These are phyloP conservation scores for Procambarus virginalis DNA, from an alignment of 1,140 invertebrate genomes.

Conservation along the genomic window DNA sequence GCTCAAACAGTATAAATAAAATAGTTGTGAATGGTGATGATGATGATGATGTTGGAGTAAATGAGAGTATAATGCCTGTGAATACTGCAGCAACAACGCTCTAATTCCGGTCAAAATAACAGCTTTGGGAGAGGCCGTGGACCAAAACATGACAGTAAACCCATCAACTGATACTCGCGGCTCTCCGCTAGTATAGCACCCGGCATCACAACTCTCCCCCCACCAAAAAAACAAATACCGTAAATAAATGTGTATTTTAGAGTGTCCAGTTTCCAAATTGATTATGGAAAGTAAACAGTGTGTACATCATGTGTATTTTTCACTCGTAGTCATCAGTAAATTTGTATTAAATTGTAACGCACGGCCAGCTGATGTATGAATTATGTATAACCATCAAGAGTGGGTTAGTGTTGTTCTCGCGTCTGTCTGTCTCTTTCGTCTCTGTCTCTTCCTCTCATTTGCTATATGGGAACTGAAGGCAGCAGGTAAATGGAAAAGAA, in stretches of 20 bases:
- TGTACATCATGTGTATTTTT: slow-evolving; percentile 35
- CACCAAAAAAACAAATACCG: slow-evolving; percentile 1
- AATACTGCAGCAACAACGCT: neutral
- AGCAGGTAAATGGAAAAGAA: too few species aligned
- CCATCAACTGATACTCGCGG: neutral
- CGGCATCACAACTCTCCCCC: neutral
- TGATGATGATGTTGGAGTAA: too few species aligned
- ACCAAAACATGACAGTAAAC: neutral
- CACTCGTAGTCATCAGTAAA: slow-evolving; percentile 31
- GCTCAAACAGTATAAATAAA: too few species aligned
- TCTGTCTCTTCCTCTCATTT: neutral
- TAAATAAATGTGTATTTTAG: slow-evolving; percentile 42
- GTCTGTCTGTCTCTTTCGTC: neutral
- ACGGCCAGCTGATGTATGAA: slow-evolving; percentile 8
- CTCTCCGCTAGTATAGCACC: neutral
- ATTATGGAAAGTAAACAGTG: slow-evolving; percentile 46
- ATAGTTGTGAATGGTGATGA: too few species aligned
- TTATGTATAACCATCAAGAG: neutral
- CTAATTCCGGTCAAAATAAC: neutral
- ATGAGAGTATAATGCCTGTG: too few species aligned
- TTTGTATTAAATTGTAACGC: slow-evolving; percentile 37
- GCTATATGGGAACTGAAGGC: too few species aligned
- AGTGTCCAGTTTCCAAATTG: slow-evolving; percentile 27
- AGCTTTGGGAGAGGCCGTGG: neutral
- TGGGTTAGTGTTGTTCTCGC: neutral